These are phyloP conservation scores for Caenorhabditis panamensis DNA, from an alignment of 2,888 invertebrate genomes.

Conservation along the genomic window DNA sequence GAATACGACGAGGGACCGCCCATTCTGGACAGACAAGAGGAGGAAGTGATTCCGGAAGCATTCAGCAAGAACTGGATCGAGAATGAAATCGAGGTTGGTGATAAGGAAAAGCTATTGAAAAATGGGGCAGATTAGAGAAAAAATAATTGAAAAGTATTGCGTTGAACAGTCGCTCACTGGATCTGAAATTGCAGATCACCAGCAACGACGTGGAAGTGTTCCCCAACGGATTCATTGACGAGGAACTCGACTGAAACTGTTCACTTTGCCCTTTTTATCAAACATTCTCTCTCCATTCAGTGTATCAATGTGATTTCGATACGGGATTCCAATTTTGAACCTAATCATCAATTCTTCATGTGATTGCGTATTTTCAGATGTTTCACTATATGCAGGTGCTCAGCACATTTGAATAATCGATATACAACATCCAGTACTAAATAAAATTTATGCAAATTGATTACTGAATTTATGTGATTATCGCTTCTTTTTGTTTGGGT, in stretches of 20 bases:
- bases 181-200: slow-evolving; percentile 25
- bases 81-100: slow-evolving; percentile 62
- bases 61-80: slow-evolving; percentile 62
- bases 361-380: background rate
- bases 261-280: slow-evolving; percentile 11
- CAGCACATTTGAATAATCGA: no score
- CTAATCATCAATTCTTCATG: background rate
- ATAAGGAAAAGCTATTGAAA: no score
- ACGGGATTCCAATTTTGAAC: background rate
- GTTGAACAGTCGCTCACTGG: no score
- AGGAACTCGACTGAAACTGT: slow-evolving; percentile 48
- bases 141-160: no score
- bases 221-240: slow-evolving; percentile 56
- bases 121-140: no score
- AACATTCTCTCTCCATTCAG: background rate
- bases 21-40: slow-evolving; percentile 37
- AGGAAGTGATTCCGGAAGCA: slow-evolving; percentile 1
- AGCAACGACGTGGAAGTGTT: slow-evolving; percentile 18
- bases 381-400: background rate
- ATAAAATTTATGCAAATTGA: no score
- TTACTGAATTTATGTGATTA: no score
- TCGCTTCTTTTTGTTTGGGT: no score
- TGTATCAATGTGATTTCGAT: slow-evolving; percentile 1
- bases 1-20: slow-evolving; percentile 53
- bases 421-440: no score